These are phyloP conservation scores for Catharus fuscescens DNA, from an alignment of 2,113 vertebrate species.

Conservation along the genomic window DNA sequence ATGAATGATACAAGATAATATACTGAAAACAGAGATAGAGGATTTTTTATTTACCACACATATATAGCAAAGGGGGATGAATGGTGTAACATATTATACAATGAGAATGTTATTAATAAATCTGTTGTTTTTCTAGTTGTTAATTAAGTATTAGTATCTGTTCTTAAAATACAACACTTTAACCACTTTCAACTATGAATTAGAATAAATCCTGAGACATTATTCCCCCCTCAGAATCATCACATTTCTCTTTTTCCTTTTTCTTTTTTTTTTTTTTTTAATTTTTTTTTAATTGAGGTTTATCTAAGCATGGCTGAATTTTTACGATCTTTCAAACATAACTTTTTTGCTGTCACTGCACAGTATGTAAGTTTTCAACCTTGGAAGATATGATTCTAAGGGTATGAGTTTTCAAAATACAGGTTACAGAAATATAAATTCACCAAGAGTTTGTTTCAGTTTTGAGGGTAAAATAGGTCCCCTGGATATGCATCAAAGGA, in stretches of 20 bases:
- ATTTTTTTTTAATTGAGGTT: background rate
- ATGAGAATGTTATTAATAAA: background rate
- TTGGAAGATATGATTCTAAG: background rate
- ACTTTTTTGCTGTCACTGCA: background rate
- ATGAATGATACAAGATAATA: background rate
- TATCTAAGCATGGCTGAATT: background rate
- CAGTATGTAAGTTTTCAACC: background rate
- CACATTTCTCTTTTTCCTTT: background rate
- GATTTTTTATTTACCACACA: background rate
- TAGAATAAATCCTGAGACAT: background rate
- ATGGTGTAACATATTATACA: background rate
- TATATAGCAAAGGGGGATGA: background rate
- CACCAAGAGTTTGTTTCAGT: background rate
- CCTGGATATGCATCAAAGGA: background rate
- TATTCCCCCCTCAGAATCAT: background rate
- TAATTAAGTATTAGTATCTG: background rate
- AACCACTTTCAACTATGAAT: background rate
- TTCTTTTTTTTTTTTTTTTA: background rate
- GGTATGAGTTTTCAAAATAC: background rate
- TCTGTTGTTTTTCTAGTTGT: background rate
- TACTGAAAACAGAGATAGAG: background rate
- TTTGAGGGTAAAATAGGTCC: background rate
- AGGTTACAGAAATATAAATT: background rate
- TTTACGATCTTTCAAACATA: background rate
- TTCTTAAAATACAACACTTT: background rate